phyloP scores from a whole-genome alignment of 2,888 invertebrate genomes.

The Andrena bicolor region DNA sequence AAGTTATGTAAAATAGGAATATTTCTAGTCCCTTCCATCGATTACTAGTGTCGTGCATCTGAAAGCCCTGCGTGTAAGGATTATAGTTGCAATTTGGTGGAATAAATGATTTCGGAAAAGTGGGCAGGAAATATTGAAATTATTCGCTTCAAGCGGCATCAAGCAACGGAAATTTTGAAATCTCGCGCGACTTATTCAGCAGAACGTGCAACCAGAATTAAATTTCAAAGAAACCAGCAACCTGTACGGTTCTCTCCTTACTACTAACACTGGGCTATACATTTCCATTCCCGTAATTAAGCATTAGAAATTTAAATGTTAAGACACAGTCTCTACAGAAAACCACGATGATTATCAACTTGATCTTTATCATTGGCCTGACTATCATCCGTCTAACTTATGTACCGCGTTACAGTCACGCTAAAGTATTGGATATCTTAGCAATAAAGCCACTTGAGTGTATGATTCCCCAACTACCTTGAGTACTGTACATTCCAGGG shows the following conservation, averaged over 20 bases:
- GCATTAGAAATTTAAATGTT: constrained; percentile 44
- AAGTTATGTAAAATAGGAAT: constrained; percentile 13
- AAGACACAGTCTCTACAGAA: constrained; percentile 62
- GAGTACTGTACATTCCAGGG: neutral
- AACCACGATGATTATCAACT: constrained; percentile 64
- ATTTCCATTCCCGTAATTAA: constrained; percentile 39
- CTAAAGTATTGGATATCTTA: neutral
- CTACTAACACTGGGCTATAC: constrained; percentile 22
- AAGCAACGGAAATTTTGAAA: constrained; percentile 10
- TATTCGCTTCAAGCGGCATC: neutral
- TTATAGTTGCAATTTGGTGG: constrained; percentile 13
- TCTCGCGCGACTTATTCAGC: constrained; percentile 25
- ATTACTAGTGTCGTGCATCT: neutral
- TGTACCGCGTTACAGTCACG: neutral
- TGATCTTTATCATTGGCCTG: constrained; percentile 50
- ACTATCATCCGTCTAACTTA: constrained; percentile 3
- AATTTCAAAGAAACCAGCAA: constrained; percentile 12
- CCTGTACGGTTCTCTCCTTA: neutral
- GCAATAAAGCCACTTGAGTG: neutral
- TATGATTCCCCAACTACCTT: neutral
- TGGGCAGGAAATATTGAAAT: neutral
- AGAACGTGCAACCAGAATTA: constrained; percentile 56
- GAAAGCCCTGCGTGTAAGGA: constrained; percentile 4
- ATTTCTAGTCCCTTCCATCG: neutral
- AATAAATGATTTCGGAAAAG: neutral